Conservation (phyloP, 2,797 vertebrate species). For the Dromococcyx pavoninus region DNA sequence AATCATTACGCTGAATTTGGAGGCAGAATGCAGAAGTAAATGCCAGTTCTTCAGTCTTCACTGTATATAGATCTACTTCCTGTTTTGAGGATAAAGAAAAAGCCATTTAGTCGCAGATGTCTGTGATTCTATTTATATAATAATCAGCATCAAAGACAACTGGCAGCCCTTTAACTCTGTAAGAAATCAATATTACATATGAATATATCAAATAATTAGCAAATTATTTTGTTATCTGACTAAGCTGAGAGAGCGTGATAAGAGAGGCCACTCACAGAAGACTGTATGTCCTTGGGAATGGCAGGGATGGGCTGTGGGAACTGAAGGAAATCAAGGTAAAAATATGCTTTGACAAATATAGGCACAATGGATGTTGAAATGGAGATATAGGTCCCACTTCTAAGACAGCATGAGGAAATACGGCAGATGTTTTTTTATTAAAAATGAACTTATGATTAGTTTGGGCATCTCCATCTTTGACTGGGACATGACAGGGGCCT, state of each 20-base stretch:
- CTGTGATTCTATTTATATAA: neutral
- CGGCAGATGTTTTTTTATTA: neutral
- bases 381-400: neutral
- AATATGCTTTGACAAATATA: neutral
- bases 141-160: neutral
- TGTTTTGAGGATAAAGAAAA: constrained; percentile 66
- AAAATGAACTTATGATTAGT: neutral
- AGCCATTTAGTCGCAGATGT: neutral
- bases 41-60: constrained; percentile 90
- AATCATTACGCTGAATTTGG: constrained; percentile 96
- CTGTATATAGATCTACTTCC: constrained; percentile 98
- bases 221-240: neutral
- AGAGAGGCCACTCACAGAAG: neutral
- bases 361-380: neutral
- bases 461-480: neutral
- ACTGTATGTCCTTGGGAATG: neutral
- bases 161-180: neutral
- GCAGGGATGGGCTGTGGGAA: neutral
- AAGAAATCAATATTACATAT: neutral
- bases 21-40: constrained; percentile 96
- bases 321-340: neutral
- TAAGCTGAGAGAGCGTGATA: neutral
- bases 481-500: neutral
- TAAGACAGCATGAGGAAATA: neutral
- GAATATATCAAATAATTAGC: neutral